phyloP scores from a whole-genome alignment of 2,888 invertebrate species.

The Thymelicus sylvestris region DNA sequence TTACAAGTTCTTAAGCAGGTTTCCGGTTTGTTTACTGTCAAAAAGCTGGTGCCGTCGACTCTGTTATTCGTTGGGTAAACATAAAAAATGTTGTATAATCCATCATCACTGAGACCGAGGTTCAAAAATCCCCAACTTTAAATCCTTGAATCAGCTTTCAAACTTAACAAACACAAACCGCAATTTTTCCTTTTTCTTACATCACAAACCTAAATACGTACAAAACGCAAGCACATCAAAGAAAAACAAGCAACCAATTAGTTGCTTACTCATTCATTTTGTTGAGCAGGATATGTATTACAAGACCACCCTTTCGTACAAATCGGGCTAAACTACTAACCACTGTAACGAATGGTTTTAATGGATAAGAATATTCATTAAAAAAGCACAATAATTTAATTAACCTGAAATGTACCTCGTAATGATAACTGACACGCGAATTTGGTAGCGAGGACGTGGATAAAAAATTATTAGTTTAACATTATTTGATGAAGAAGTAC shows the following conservation, averaged over 20 bases:
- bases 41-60: too few species aligned
- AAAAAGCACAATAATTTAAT: slow-evolving; percentile 17
- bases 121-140: too few species aligned
- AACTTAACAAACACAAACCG: too few species aligned
- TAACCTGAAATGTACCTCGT: slow-evolving; percentile 23
- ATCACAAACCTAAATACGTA: not conserved
- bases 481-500: too few species aligned
- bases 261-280: not conserved
- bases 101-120: too few species aligned
- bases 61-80: too few species aligned
- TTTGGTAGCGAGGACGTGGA: not conserved
- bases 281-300: slow-evolving; percentile 18
- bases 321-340: slow-evolving; percentile 15
- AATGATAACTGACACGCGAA: slow-evolving; percentile 30
- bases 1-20: too few species aligned
- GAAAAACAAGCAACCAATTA: not conserved
- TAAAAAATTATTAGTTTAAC: too few species aligned
- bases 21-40: too few species aligned
- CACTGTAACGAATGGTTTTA: not conserved
- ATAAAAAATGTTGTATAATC: too few species aligned
- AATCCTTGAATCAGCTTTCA: too few species aligned
- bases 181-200: not conserved
- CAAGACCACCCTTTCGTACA: slow-evolving; percentile 16
- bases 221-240: not conserved
- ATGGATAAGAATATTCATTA: slow-evolving; percentile 7